A percentile compares a stretch with the other conserved stretches of the same genome.
Evolutionary conservation across 2,113 vertebrate species (phyloP).

Genomic region (Cryptomyrus ogoouensis): DNA sequence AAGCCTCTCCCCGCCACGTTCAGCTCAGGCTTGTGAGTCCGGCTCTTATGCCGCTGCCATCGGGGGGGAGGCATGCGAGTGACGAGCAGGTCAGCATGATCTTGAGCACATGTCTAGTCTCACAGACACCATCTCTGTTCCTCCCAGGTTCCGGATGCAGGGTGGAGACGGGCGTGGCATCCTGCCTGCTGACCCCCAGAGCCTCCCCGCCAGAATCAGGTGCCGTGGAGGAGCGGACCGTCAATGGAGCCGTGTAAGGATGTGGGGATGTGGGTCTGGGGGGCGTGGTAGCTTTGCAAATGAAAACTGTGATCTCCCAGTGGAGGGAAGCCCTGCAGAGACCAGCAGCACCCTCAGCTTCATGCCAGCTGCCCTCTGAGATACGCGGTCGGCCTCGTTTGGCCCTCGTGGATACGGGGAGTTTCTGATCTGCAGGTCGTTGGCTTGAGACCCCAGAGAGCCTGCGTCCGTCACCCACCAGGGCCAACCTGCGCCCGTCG

Average conservation of each 20-base stretch:
- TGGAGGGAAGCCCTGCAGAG: background rate
- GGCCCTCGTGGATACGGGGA: background rate
- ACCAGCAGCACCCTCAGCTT: background rate
- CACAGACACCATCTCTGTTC: background rate
- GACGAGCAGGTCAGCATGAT: background rate
- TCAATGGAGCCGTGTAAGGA: conserved; percentile 55
- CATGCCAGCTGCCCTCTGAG: background rate
- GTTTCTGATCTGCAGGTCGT: background rate
- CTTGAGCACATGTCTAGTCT: background rate
- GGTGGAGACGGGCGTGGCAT: conserved; percentile 54
- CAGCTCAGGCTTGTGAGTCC: conserved; percentile 49
- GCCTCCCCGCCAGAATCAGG: conserved; percentile 55
- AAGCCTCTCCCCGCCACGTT: conserved; percentile 35
- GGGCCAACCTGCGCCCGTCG: no score
- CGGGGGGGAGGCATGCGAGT: background rate
- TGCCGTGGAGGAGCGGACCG: conserved; percentile 49
- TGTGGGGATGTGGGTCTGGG: background rate
- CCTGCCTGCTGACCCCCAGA: conserved; percentile 65
- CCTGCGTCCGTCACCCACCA: background rate
- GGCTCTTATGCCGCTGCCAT: background rate
- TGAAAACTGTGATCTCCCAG: background rate
- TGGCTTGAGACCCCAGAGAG: background rate
- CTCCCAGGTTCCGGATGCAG: conserved; percentile 42
- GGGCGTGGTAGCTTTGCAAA: background rate
- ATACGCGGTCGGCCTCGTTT: background rate